Percentiles rank a stretch among this genome's conserved stretches.
These are phyloP conservation scores for Labroides dimidiatus DNA, from an alignment of 2,797 vertebrate species.

Conservation along the genomic window DNA sequence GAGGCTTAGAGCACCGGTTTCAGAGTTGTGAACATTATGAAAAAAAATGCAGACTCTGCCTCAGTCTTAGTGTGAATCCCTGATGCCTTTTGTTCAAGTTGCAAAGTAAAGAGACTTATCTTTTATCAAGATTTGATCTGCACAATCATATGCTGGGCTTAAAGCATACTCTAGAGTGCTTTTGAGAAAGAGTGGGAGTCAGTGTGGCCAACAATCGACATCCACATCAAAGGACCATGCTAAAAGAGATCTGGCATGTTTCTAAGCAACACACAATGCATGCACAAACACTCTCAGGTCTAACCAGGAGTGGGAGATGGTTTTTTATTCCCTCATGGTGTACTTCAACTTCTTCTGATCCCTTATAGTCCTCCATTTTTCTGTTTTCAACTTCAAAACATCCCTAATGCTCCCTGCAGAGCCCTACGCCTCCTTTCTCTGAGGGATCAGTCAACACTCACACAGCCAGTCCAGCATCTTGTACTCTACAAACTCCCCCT, in stretches of 20 bases:
- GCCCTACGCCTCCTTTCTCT: conserved; percentile 60
- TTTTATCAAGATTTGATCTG: conserved; percentile 46
- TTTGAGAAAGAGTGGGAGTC: conserved; percentile 66
- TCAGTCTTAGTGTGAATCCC: background rate
- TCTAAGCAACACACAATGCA: conserved; percentile 71
- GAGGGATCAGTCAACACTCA: conserved; percentile 44
- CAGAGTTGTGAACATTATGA: background rate
- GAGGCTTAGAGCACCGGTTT: background rate
- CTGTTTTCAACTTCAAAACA: conserved; percentile 65
- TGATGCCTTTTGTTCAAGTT: conserved; percentile 24
- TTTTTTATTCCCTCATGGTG: conserved; percentile 46
- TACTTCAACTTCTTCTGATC: conserved; percentile 64
- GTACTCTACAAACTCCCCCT: conserved; percentile 34
- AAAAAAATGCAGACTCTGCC: background rate
- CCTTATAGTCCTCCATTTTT: conserved; percentile 58
- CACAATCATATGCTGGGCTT: conserved; percentile 47
- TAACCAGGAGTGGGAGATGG: conserved; percentile 55
- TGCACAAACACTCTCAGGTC: conserved; percentile 47
- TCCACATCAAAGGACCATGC: conserved; percentile 58
- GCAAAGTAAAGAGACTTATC: conserved; percentile 15
- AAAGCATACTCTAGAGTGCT: conserved; percentile 43
- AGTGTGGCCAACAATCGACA: conserved; percentile 53
- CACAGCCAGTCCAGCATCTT: conserved; percentile 39
- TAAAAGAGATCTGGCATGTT: conserved; percentile 64
- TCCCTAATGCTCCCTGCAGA: conserved; percentile 64